phyloP scores from a whole-genome alignment of 2,113 vertebrate genomes.

The Jaculus jaculus region DNA sequence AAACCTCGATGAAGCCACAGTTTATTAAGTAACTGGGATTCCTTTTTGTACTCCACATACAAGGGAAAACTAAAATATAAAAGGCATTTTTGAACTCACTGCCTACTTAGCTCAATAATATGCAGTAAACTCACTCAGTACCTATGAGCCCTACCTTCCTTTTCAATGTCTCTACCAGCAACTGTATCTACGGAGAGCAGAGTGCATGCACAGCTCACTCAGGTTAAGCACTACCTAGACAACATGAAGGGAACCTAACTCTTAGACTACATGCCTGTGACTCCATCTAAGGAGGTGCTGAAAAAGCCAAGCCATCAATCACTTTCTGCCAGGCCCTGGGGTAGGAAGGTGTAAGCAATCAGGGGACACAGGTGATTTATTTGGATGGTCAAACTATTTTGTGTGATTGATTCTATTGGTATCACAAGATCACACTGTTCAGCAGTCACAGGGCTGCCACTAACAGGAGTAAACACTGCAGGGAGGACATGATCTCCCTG shows the following conservation, averaged over 20 bases:
- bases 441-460: not conserved
- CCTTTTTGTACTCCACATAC: not conserved
- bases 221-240: too few species aligned
- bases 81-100: not conserved
- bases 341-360: too few species aligned
- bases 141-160: too few species aligned
- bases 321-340: not conserved
- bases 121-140: not conserved
- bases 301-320: not conserved
- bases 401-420: not conserved
- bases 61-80: not conserved
- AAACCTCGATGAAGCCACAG: not conserved
- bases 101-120: not conserved
- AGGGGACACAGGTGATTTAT: accelerated
- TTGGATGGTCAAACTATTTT: not conserved
- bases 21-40: not conserved
- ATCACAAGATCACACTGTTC: not conserved
- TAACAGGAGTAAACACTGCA: not conserved
- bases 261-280: not conserved
- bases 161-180: not conserved
- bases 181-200: not conserved
- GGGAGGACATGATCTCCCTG: too few species aligned
- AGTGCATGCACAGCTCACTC: too few species aligned
- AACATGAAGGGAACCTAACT: not conserved
- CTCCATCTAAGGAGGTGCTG: not conserved